These are phyloP conservation scores for Styela clava DNA, from an alignment of 23 tunicate species.

Conservation along the genomic window DNA sequence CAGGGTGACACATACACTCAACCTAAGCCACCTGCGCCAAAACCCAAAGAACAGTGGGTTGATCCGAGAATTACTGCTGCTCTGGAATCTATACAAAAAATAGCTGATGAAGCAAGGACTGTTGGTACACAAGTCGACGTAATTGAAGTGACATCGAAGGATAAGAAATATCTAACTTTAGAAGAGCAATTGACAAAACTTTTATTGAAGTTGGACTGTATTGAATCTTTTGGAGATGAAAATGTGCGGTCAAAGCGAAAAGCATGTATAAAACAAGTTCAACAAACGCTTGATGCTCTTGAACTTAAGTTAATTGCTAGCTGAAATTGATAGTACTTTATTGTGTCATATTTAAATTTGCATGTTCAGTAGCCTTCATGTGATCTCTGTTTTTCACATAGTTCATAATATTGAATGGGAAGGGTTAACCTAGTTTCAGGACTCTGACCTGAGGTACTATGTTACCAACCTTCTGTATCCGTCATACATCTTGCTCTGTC, in stretches of 20 bases:
- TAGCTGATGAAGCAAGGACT: conserved; percentile 26
- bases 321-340: background rate
- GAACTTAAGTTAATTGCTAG: conserved; percentile 46
- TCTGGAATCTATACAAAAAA: conserved; percentile 4
- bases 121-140: conserved; percentile 49
- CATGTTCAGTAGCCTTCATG: too few species aligned
- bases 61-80: conserved; percentile 30
- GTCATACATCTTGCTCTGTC: too few species aligned
- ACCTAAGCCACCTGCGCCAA: conserved; percentile 25
- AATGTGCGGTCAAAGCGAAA: conserved; percentile 52
- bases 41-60: conserved; percentile 22
- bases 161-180: conserved; percentile 44
- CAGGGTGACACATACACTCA: background rate
- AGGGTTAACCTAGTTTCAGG: too few species aligned
- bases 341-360: background rate
- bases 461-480: too few species aligned
- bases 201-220: conserved; percentile 51
- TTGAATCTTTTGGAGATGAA: conserved; percentile 62
- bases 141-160: conserved; percentile 36
- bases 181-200: conserved; percentile 54
- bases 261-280: conserved; percentile 55
- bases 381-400: too few species aligned
- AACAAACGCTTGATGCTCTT: conserved; percentile 73
- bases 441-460: too few species aligned
- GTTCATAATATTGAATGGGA: too few species aligned